Base-by-base conservation (phyloP, 2,797 vertebrate species). In the Xenopus petersii region DNA sequence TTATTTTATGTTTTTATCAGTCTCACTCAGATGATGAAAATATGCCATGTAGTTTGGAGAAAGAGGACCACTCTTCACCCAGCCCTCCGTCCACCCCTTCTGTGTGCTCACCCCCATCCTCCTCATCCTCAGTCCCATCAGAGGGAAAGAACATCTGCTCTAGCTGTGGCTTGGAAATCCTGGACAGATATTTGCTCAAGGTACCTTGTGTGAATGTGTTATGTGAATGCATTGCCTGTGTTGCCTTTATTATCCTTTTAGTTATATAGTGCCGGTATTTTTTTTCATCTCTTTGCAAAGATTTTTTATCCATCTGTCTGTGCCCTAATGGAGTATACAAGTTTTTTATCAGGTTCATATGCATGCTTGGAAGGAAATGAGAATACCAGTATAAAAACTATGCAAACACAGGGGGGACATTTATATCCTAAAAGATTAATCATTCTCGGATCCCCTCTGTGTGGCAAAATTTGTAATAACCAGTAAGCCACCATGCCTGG, bases 111-210 rank as follows among this genome's bases (percentile, higher is more conserved):
- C 96, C 96, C 47, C 92, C 87, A 56, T 94, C 92, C 76, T 97
- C 95, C 81, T 93, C 92, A 61, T 84, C 89, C 80, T 95, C 95
- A 70, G 93, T 92, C 81, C 93, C 89, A 56, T 95, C 95, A 69
- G 90, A 90, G 26, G 93, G 93, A 83, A 98, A 96, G 89, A 98
- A 97, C 87, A 84, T 95, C 88, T 98, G 96, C 85, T 94, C 95
- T 82, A 98, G 95, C 87, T 98, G 96, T 82, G 96, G 96, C 11
- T 92, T 96, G 80, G 95, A 97, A 90, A 97, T 97, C 87, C 84
- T 95, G 81, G 95, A 97, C 84, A 87, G 94, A 82, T 97, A 96
- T 84, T 83, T 97, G 80, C 94, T 97, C 61, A 96, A 97, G 95
- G 95, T 97, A 87, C 85, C 88, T 42, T 7, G 36, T 4, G 26